These are phyloP conservation scores for Eubucco bourcierii DNA, from an alignment of 2,113 vertebrate genomes.

Conservation along the genomic window DNA sequence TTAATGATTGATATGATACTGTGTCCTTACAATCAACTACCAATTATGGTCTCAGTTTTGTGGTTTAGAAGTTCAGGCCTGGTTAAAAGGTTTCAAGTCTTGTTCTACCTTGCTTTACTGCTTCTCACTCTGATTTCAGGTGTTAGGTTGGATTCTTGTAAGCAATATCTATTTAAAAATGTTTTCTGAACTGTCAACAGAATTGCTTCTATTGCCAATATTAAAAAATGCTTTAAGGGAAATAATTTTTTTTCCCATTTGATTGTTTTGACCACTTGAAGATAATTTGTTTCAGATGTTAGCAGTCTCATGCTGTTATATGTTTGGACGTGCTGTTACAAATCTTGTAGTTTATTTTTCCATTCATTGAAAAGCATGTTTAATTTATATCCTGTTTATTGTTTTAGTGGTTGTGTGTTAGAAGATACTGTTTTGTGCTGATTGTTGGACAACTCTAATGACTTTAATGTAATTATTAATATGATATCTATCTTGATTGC, in stretches of 20 bases:
- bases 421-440: fast-evolving
- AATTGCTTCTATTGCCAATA: neutral
- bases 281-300: neutral
- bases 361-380: neutral
- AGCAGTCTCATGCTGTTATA: neutral
- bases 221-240: neutral
- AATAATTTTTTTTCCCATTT: neutral
- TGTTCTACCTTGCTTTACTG: neutral
- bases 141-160: neutral
- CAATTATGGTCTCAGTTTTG: neutral
- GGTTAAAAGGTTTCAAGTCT: neutral
- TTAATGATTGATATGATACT: neutral
- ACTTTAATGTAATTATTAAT: neutral
- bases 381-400: neutral
- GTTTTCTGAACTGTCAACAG: neutral
- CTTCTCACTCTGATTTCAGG: neutral
- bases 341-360: neutral
- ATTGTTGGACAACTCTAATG: neutral
- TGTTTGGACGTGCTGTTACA: neutral
- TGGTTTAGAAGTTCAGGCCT: neutral
- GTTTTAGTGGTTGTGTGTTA: neutral
- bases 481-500: neutral
- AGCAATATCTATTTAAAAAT: neutral
- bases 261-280: neutral
- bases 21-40: neutral